A percentile compares a stretch with the other conserved stretches of the same genome.
Evolutionary conservation across 2,113 vertebrate species (phyloP).

Genomic region (Sorex fumeus): DNA sequence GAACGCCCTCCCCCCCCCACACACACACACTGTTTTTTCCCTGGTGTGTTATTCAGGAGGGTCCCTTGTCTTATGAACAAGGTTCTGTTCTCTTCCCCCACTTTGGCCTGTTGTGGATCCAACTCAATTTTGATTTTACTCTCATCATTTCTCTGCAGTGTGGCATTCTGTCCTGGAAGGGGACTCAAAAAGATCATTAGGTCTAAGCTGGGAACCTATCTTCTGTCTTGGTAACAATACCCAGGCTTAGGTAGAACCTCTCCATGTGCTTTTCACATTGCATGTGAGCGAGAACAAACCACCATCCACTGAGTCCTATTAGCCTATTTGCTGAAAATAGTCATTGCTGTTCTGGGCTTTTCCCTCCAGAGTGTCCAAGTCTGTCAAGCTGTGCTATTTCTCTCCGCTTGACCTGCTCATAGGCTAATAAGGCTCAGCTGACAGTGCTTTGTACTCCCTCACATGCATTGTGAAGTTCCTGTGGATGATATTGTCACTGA

Average conservation of each 20-base stretch:
- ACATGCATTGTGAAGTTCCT: background rate
- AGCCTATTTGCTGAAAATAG: background rate
- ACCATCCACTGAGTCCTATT: too few species aligned
- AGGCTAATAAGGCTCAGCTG: background rate
- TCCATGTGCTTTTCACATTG: background rate
- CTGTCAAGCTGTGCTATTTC: background rate
- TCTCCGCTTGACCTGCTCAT: background rate
- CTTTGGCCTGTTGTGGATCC: background rate
- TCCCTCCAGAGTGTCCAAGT: background rate
- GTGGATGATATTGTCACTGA: background rate
- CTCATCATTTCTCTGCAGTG: background rate
- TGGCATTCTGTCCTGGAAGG: background rate
- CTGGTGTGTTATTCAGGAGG: background rate
- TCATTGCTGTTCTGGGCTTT: background rate
- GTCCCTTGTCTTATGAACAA: background rate
- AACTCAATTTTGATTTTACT: background rate
- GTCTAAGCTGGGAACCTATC: too few species aligned
- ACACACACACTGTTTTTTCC: background rate
- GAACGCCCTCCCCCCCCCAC: too few species aligned
- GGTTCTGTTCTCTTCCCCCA: background rate
- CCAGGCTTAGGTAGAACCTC: background rate
- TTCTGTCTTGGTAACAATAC: background rate
- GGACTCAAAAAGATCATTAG: too few species aligned
- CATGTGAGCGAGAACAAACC: too few species aligned
- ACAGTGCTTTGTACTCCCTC: background rate